Evolutionary conservation across 1,140 invertebrate species (phyloP), one percentile per base, ranked within the genome.

Genomic region (Bombus vancouverensis): DNA sequence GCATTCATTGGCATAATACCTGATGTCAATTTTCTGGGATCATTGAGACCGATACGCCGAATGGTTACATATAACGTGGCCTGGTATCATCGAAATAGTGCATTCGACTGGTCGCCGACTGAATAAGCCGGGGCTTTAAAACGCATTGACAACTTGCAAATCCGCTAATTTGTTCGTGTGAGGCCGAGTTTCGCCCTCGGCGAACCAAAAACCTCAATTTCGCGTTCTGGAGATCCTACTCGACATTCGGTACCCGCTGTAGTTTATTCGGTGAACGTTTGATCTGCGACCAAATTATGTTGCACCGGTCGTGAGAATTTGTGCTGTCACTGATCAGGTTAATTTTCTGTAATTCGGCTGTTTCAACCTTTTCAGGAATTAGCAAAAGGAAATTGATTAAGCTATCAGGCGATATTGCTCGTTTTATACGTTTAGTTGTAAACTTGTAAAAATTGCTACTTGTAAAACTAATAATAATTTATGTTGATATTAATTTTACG

Each of bases 111-210:
- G 57, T 70, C 59, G 59, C 6, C 70, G n/a, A 81, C 71, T 81
- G 84, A 85, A 85, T 85, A 85, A 85, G 78, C 84, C 37, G 42
- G 70, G 84, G 84, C 79, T 85, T 85, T 85, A 81, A 81, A 81
- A 85, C 78, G 71, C 84, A 75, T 85, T 62, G 84, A 44, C 57
- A 68, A 81, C 79, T 70, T 72, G 71, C 62, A 62, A 75, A 81
- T 85, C 84, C 79, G 84, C 44, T 81, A 85, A 85, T 85, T 85
- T 85, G 73, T 15, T 47, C 84, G 44, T 74, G 62, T 47, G 71
- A 75, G 74, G 37, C 42, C 25, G 59, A 53, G 47, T 53, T 53
- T 53, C 18, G 47, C 47, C 18, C 18, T 22, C 57, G 25, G 32
- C 28, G 9, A 8, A 15, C 59, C 78, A 22, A 75, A 70, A 75